A percentile compares a stretch with the other conserved stretches of the same genome.
Conservation (phyloP, 2,888 invertebrate genomes). For the Pomacea canaliculata region DNA sequence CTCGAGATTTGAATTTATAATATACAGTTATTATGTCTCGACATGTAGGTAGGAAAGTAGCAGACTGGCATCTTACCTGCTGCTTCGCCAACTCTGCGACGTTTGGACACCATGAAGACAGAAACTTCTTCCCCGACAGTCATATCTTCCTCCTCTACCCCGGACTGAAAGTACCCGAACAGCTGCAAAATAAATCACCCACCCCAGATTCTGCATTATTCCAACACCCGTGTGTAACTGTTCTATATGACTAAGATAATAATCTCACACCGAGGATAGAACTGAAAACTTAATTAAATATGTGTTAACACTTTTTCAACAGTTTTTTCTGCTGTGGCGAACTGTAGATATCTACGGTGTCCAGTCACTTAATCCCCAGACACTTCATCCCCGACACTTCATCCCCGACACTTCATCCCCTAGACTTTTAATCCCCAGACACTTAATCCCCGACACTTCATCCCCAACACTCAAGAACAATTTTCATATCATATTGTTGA, state of each 20-base stretch:
- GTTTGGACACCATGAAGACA: constrained; percentile 63
- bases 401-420: no score
- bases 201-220: background rate
- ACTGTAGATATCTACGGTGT: no score
- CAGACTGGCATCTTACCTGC: constrained; percentile 50
- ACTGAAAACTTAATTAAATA: background rate
- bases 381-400: no score
- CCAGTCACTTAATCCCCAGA: no score
- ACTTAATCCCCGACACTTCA: no score
- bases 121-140: constrained; percentile 63
- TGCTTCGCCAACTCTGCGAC: constrained; percentile 64
- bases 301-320: no score
- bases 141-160: constrained; percentile 58
- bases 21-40: background rate
- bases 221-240: background rate
- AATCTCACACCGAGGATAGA: background rate
- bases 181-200: constrained; percentile 43
- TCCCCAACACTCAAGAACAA: no score
- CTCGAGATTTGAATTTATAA: no score
- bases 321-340: no score
- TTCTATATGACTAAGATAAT: background rate
- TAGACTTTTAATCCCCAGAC: no score
- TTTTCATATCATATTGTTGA: no score
- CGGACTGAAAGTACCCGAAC: constrained; percentile 64
- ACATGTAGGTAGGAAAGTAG: background rate